Percentiles rank a stretch among this genome's conserved stretches.
Conservation (phyloP, 2,113 vertebrate species). For the Sylvia atricapilla region DNA sequence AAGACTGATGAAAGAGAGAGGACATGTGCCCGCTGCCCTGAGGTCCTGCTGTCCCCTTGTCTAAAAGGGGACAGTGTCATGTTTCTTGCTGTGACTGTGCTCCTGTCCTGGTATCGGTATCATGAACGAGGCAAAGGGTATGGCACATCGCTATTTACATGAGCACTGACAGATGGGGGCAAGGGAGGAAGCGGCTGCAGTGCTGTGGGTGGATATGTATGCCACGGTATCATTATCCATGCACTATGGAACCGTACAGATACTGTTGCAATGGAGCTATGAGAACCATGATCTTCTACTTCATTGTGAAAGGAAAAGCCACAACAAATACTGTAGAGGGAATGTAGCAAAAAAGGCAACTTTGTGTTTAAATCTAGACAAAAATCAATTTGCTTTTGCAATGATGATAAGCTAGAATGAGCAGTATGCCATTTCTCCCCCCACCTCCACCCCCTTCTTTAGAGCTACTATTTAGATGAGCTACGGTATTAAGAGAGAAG, state of each 20-base stretch:
- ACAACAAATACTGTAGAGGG: background rate
- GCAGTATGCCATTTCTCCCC: background rate
- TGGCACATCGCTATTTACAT: background rate
- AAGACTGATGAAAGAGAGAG: background rate
- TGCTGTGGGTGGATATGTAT: background rate
- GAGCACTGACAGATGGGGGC: background rate
- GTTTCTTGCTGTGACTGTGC: background rate
- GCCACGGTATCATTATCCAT: background rate
- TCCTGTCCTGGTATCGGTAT: accelerated
- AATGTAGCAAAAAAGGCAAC: slow-evolving; percentile 1
- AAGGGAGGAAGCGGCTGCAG: background rate
- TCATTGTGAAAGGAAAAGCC: background rate
- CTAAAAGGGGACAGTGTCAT: background rate
- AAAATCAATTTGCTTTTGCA: background rate
- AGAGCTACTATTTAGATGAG: background rate
- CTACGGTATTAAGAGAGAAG: slow-evolving; percentile 43
- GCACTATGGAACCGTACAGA: background rate
- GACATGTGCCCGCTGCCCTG: background rate
- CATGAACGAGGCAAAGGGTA: background rate
- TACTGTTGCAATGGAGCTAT: background rate
- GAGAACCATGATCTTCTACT: slow-evolving; percentile 16
- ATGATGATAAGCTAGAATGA: background rate
- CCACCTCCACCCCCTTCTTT: background rate
- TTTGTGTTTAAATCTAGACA: background rate
- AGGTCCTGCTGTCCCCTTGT: background rate